Evolutionary conservation across 2,888 invertebrate species (phyloP).

Genomic region (Hypolimnas misippus): DNA sequence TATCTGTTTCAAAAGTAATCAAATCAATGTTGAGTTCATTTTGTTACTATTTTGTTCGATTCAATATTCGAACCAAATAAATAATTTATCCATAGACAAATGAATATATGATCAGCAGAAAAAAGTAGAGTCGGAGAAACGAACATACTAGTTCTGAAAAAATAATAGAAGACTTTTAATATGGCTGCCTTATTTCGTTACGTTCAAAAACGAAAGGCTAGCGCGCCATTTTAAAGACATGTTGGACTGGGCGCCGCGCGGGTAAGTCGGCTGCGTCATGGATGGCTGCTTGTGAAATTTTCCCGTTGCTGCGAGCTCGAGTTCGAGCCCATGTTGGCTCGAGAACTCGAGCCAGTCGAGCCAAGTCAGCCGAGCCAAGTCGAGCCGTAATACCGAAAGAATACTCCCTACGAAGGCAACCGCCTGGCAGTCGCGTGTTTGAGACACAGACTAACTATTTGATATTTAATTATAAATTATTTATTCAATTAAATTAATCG

Average conservation of each 20-base stretch:
- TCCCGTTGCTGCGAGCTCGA: conserved; percentile 49
- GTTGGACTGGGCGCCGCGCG: conserved; percentile 46
- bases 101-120: conserved; percentile 10
- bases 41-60: background rate
- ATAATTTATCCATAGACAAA: conserved; percentile 19
- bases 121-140: conserved; percentile 17
- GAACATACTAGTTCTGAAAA: conserved; percentile 29
- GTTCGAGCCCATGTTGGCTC: conserved; percentile 29
- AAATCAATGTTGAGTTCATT: background rate
- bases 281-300: conserved; percentile 65
- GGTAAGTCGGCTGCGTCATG: conserved; percentile 56
- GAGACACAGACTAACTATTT: conserved; percentile 46
- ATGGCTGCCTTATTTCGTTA: conserved; percentile 47
- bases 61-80: background rate
- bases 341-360: conserved; percentile 44
- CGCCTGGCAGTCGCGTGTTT: conserved; percentile 46
- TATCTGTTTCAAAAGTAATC: background rate
- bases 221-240: conserved; percentile 48
- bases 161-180: conserved; percentile 37
- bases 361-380: conserved; percentile 38
- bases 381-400: conserved; percentile 49
- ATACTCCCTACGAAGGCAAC: conserved; percentile 47
- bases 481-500: background rate
- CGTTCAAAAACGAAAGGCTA: conserved; percentile 50
- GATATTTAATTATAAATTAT: conserved; percentile 24